A percentile compares a stretch with the other conserved stretches of the same genome.
phyloP scores from a whole-genome alignment of 2,113 vertebrate genomes.

The Polyodon spathula region DNA sequence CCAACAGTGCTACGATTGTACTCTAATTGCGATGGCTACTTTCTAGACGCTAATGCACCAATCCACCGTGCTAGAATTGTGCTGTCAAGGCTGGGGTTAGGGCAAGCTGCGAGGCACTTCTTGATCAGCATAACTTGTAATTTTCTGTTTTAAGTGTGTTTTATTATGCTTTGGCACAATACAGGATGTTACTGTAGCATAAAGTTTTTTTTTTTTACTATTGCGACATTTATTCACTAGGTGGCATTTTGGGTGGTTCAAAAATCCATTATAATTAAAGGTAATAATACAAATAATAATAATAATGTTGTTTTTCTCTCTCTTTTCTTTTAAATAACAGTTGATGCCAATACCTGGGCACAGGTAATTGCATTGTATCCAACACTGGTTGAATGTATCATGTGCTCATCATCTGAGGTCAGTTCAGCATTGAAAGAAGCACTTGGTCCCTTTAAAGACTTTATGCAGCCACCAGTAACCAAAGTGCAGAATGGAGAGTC shows the following conservation, averaged over 20 bases:
- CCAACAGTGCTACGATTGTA: too few species aligned
- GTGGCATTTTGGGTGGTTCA: not conserved
- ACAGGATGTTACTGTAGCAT: too few species aligned
- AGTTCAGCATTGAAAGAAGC: slow-evolving; percentile 93
- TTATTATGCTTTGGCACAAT: too few species aligned
- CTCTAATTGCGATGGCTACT: too few species aligned
- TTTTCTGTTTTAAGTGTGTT: too few species aligned
- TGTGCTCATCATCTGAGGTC: slow-evolving; percentile 90
- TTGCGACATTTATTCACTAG: not conserved
- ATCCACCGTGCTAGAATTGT: too few species aligned
- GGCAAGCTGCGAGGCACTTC: too few species aligned
- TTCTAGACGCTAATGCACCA: too few species aligned
- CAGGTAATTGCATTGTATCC: slow-evolving; percentile 96
- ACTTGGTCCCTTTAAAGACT: slow-evolving; percentile 94
- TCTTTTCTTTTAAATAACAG: slow-evolving; percentile 41
- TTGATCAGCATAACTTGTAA: too few species aligned
- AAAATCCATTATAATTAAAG: not conserved
- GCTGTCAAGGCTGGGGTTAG: too few species aligned
- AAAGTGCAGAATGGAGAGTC: slow-evolving; percentile 96
- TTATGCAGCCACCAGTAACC: slow-evolving; percentile 90
- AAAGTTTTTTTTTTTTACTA: too few species aligned
- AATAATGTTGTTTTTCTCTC: not conserved
- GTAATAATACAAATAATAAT: not conserved
- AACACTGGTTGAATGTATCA: slow-evolving; percentile 92
- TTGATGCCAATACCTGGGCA: slow-evolving; percentile 90